phyloP scores from a whole-genome alignment of 2,888 invertebrate species.

The Nephrocerus scutellatus region DNA sequence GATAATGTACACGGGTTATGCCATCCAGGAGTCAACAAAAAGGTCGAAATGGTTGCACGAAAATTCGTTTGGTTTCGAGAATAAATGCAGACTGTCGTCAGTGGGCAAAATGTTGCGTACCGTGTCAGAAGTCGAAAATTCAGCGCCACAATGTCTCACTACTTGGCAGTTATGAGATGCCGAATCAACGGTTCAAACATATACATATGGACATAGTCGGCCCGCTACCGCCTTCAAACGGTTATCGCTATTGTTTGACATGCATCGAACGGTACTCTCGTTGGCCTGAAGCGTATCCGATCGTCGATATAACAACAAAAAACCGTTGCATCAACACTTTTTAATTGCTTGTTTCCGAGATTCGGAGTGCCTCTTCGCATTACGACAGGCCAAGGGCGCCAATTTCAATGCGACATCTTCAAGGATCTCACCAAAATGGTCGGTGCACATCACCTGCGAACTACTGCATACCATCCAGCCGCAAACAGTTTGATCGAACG shows the following conservation, averaged over 20 bases:
- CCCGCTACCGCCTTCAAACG: conserved; percentile 7
- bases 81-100: conserved; percentile 8
- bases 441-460: too few species aligned
- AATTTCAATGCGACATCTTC: too few species aligned
- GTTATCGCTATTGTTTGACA: conserved; percentile 7
- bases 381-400: too few species aligned
- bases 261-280: conserved; percentile 11
- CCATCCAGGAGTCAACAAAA: background rate
- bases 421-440: too few species aligned
- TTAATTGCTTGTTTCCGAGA: too few species aligned
- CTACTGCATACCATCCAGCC: too few species aligned
- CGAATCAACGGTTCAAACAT: conserved; percentile 5
- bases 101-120: conserved; percentile 10
- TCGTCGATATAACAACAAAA: too few species aligned
- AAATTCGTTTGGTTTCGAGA: too few species aligned
- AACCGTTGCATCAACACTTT: too few species aligned
- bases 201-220: conserved; percentile 13
- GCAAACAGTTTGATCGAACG: too few species aligned
- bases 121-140: conserved; percentile 12
- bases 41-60: background rate
- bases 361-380: too few species aligned
- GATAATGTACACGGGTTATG: background rate
- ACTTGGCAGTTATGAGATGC: too few species aligned
- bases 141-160: conserved; percentile 7
- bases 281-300: conserved; percentile 11